Percentiles rank a stretch among this genome's conserved stretches.
Conservation (phyloP, 1,140 invertebrate genomes). For the Drosophila neocordata region DNA sequence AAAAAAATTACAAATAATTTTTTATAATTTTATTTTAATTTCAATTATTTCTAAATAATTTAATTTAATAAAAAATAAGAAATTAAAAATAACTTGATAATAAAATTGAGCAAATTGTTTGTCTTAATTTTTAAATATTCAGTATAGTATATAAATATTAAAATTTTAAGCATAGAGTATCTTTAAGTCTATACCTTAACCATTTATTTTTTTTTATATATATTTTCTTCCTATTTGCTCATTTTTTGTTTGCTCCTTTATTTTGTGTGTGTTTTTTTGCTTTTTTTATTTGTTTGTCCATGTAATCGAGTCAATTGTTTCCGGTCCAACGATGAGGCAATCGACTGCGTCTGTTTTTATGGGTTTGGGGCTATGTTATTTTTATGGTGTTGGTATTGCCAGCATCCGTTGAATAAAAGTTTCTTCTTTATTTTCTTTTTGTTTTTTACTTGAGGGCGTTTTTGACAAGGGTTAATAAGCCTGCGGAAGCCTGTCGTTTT, state of each 20-base stretch:
- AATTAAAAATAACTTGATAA: too few relatives aligned
- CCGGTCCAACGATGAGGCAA: conserved; percentile 76
- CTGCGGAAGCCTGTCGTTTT: conserved; percentile 47
- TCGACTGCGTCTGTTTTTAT: conserved; percentile 79
- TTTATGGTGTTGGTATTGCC: conserved; percentile 59
- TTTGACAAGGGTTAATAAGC: conserved; percentile 77
- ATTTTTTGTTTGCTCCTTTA: conserved; percentile 35
- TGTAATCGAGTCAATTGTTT: conserved; percentile 82
- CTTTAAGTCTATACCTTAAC: not conserved
- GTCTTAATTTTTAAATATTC: too few relatives aligned
- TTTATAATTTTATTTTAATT: too few relatives aligned
- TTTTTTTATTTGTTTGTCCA: conserved; percentile 47
- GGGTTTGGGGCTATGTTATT: conserved; percentile 31
- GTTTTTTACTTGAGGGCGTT: conserved; percentile 31
- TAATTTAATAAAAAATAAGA: too few relatives aligned
- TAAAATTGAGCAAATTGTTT: too few relatives aligned
- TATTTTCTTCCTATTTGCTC: not conserved
- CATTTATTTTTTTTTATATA: not conserved
- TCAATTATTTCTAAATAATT: too few relatives aligned
- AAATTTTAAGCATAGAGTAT: too few relatives aligned
- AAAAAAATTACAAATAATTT: too few relatives aligned
- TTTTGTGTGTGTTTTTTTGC: conserved; percentile 39
- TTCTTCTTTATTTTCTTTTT: not conserved
- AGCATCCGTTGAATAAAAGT: conserved; percentile 64
- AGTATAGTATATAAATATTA: too few relatives aligned